Evolutionary conservation across 2,888 invertebrate species (phyloP).

Genomic region (Oxycera nigricornis): DNA sequence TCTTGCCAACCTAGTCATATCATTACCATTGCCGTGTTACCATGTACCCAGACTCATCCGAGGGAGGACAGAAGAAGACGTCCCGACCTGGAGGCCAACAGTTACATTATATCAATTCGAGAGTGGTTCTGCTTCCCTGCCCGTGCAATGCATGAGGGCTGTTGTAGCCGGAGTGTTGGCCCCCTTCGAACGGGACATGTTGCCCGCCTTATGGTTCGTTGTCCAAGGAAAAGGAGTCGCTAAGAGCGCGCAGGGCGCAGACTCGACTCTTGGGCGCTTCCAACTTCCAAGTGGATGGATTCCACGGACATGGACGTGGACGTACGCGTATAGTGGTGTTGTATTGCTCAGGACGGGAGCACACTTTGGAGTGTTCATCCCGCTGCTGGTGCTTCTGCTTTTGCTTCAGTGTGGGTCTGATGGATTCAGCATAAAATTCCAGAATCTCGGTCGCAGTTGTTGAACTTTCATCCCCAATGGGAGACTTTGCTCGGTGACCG

Average conservation of each 20-base stretch:
- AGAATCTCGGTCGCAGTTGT: background rate
- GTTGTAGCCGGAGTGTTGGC: background rate
- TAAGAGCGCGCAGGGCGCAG: constrained; percentile 9
- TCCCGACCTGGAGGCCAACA: constrained; percentile 14
- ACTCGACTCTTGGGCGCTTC: constrained; percentile 30
- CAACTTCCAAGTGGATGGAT: constrained; percentile 4
- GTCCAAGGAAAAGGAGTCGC: background rate
- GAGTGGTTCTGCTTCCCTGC: background rate
- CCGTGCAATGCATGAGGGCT: background rate
- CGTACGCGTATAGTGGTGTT: background rate
- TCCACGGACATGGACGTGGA: background rate
- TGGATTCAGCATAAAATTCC: background rate
- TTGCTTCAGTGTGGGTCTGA: background rate
- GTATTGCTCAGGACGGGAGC: background rate
- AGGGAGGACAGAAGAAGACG: background rate
- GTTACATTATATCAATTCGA: background rate
- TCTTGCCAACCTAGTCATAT: background rate
- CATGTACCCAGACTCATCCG: background rate
- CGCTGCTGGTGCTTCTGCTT: background rate
- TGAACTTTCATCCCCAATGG: constrained; percentile 21
- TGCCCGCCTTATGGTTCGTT: background rate
- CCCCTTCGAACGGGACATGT: constrained; percentile 1
- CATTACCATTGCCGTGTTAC: background rate
- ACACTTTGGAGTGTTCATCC: background rate
- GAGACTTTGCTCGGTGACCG: background rate